Evolutionary conservation across 2,888 invertebrate genomes (phyloP).

Genomic region (Amitus sp.): DNA sequence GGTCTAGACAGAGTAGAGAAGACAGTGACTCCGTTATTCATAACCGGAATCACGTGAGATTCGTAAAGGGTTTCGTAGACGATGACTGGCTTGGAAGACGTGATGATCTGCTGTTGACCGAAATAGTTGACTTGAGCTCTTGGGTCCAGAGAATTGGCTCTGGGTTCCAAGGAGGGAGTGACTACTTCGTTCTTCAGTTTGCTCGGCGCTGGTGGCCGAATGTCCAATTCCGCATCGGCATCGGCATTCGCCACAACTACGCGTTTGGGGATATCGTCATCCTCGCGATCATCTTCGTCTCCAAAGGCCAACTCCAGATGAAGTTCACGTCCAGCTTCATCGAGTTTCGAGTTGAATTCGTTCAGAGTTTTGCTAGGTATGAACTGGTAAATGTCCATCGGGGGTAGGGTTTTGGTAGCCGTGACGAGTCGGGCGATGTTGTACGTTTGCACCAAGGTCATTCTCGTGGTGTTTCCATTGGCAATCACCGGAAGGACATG

Average conservation of each 20-base stretch:
- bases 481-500: slow-evolving; percentile 86
- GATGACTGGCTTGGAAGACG: slow-evolving; percentile 81
- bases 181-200: slow-evolving; percentile 66
- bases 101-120: slow-evolving; percentile 74
- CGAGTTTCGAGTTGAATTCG: slow-evolving; percentile 87
- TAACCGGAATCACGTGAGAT: slow-evolving; percentile 82
- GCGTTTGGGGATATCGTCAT: slow-evolving; percentile 62
- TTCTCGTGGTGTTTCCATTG: slow-evolving; percentile 77
- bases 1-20: slow-evolving; percentile 83
- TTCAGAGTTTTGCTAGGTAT: slow-evolving; percentile 87
- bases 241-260: slow-evolving; percentile 67
- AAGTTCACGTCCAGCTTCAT: slow-evolving; percentile 89
- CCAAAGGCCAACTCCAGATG: slow-evolving; percentile 88
- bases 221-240: slow-evolving; percentile 75
- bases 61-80: slow-evolving; percentile 84
- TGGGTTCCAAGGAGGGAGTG: no score
- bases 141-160: no score
- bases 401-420: slow-evolving; percentile 89
- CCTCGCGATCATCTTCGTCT: slow-evolving; percentile 74
- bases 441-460: slow-evolving; percentile 91
- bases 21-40: slow-evolving; percentile 79
- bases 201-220: slow-evolving; percentile 69
- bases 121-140: no score
- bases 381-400: slow-evolving; percentile 87
- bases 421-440: slow-evolving; percentile 87